These are phyloP conservation scores for Montipora capitata DNA, from an alignment of 92 coral and sea anemone genomes.

Conservation along the genomic window DNA sequence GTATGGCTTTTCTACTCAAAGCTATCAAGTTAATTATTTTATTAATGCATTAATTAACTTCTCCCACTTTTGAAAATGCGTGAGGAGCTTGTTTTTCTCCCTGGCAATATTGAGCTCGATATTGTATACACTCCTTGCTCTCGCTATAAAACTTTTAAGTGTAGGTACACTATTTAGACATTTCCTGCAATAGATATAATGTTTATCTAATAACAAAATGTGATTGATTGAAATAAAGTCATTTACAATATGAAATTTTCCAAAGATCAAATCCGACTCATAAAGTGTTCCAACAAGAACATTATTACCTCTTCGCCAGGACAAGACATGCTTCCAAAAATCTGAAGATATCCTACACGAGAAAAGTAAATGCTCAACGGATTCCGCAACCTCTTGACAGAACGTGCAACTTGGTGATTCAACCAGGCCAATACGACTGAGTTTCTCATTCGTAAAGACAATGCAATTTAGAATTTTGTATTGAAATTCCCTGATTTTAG, in stretches of 20 bases:
- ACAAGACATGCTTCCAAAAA: conserved; percentile 11
- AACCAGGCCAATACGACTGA: not conserved
- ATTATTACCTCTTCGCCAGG: conserved; percentile 1
- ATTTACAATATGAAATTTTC: not conserved
- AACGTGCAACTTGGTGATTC: conserved; percentile 1
- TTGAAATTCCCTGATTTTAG: conserved; percentile 8
- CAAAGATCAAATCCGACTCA: not conserved
- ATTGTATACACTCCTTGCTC: too few relatives aligned
- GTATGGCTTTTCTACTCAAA: too few relatives aligned
- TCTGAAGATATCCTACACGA: not conserved
- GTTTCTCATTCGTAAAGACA: not conserved
- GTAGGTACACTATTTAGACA: too few relatives aligned
- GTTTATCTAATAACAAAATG: too few relatives aligned
- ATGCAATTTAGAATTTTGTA: conserved; percentile 10
- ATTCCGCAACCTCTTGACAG: not conserved
- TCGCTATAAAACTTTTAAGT: too few relatives aligned
- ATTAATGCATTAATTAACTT: too few relatives aligned
- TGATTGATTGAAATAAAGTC: not conserved
- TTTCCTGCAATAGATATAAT: too few relatives aligned
- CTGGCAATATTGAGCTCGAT: too few relatives aligned
- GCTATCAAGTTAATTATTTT: too few relatives aligned
- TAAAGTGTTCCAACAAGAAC: not conserved
- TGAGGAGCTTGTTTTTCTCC: too few relatives aligned
- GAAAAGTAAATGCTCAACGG: not conserved
- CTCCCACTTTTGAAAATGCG: too few relatives aligned